These are phyloP conservation scores for Mermis nigrescens DNA, from an alignment of 2,888 invertebrate genomes.

Conservation along the genomic window DNA sequence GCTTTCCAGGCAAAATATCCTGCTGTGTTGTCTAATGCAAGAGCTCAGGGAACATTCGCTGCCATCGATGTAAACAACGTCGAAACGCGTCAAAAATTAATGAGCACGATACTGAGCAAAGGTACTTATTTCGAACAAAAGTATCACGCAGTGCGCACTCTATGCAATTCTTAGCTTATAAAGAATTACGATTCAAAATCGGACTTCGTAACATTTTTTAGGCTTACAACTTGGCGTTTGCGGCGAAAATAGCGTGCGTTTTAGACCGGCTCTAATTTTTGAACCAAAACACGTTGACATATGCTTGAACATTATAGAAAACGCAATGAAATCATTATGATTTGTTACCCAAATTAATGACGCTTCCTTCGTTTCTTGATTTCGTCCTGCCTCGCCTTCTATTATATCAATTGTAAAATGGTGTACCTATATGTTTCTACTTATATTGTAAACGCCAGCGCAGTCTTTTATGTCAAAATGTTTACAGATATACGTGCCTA, in stretches of 20 bases:
- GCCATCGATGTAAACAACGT: slow-evolving; percentile 24
- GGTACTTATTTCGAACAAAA: slow-evolving; percentile 11
- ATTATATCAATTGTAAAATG: too few relatives aligned
- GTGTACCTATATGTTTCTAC: too few relatives aligned
- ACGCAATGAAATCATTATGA: too few relatives aligned
- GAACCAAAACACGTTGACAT: slow-evolving; percentile 64
- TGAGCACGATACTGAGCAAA: slow-evolving; percentile 14
- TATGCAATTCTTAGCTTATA: too few relatives aligned
- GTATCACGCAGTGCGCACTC: too few relatives aligned
- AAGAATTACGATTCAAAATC: background rate
- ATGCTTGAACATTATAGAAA: slow-evolving; percentile 55
- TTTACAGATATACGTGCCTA: too few relatives aligned
- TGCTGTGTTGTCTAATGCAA: slow-evolving; percentile 18
- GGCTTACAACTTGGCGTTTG: slow-evolving; percentile 71
- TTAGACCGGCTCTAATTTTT: slow-evolving; percentile 72
- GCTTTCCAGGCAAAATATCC: slow-evolving; percentile 10
- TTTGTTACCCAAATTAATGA: too few relatives aligned
- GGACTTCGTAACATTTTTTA: slow-evolving; percentile 16
- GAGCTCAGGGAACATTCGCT: slow-evolving; percentile 27
- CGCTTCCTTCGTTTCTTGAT: too few relatives aligned
- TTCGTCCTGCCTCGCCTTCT: too few relatives aligned
- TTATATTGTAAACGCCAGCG: too few relatives aligned
- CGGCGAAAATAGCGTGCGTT: slow-evolving; percentile 55
- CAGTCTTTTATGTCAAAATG: too few relatives aligned
- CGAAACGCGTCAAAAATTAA: slow-evolving; percentile 23